Base-by-base conservation (phyloP, 2,797 vertebrate species). In the Protosalanx chinensis region DNA sequence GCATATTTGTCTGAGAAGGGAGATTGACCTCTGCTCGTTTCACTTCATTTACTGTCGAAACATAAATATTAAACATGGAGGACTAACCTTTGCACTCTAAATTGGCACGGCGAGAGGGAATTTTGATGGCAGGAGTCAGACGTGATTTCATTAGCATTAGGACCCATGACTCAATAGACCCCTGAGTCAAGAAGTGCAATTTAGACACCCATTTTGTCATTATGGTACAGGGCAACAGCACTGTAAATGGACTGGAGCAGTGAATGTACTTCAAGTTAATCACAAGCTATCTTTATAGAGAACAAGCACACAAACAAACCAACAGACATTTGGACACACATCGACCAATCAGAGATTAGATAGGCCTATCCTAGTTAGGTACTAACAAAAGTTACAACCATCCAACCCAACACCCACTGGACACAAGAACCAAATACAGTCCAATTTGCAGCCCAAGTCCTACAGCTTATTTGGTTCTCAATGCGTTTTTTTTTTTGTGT, bases 361-460 rank as follows among this genome's bases (percentile, higher is more conserved):
- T 29, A 61, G 5, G 18, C 59, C 23, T 32, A 61, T 56, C 4
- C 15, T 56, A 46, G 41, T 46, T 46, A 46, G 3, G 41, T 46
- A 12, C 41, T 46, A 46, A 46, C 41, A 13, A 12, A 12, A 46
- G 41, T 46, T 46, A 76, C 82, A 81, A 75, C 75, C 82, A 81
- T 79, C 33, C 74, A 80, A 58, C 18, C 51, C 15, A 63, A 73
- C 78, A 86, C 84, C 88, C 85, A 82, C 81, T 85, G 81, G 82
- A 86, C 80, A 74, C 83, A 83, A 79, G 83, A 82, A 85, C 85
- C 84, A 88, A 83, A 85, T 88, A 81, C 85, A 75, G 77, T 85
- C 82, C 87, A 90, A 91, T 90, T 90, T 90, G 86, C 79, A 76
- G 79, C 88, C 86, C 84, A 84, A 79, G 86, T 89, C 77, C 76